Evolutionary conservation across 1,140 invertebrate genomes (phyloP).

Genomic region (Camponotus vicinus): DNA sequence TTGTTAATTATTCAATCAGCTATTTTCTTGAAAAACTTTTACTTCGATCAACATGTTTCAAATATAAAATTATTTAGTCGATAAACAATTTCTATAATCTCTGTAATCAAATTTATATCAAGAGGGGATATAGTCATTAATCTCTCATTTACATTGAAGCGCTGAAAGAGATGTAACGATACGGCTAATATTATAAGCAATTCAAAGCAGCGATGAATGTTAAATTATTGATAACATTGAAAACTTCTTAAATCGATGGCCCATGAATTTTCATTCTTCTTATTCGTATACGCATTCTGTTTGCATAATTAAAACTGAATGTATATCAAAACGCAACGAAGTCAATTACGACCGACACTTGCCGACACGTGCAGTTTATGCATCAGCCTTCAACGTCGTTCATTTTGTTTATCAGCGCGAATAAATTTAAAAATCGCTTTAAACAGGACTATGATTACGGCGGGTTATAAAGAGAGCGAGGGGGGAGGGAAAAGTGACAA

Average conservation of each 20-base stretch:
- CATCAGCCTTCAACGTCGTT: slow-evolving; percentile 12
- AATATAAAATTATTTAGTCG: slow-evolving; percentile 29
- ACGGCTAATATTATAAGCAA: slow-evolving; percentile 40
- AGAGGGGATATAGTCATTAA: slow-evolving; percentile 7
- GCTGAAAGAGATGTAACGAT: slow-evolving; percentile 34
- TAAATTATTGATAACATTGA: not conserved
- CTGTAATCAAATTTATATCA: slow-evolving; percentile 16
- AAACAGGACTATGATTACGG: slow-evolving; percentile 62
- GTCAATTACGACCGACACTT: slow-evolving; percentile 43
- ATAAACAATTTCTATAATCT: not conserved
- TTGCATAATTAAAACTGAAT: slow-evolving; percentile 19
- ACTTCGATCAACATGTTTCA: slow-evolving; percentile 1
- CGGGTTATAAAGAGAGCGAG: slow-evolving; percentile 32
- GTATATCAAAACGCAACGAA: slow-evolving; percentile 22
- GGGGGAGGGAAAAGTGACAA: not conserved
- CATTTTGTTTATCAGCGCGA: slow-evolving; percentile 36
- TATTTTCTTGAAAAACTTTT: slow-evolving; percentile 10
- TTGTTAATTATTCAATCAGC: slow-evolving; percentile 10
- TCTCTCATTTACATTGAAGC: slow-evolving; percentile 38
- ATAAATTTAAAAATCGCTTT: slow-evolving; percentile 52
- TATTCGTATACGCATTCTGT: slow-evolving; percentile 27
- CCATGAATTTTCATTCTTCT: slow-evolving; percentile 50
- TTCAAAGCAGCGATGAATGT: slow-evolving; percentile 42
- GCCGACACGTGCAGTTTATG: slow-evolving; percentile 31
- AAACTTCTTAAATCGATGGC: slow-evolving; percentile 38